These are phyloP conservation scores for Myiozetetes cayanensis DNA, from an alignment of 2,113 vertebrate genomes.

Conservation along the genomic window DNA sequence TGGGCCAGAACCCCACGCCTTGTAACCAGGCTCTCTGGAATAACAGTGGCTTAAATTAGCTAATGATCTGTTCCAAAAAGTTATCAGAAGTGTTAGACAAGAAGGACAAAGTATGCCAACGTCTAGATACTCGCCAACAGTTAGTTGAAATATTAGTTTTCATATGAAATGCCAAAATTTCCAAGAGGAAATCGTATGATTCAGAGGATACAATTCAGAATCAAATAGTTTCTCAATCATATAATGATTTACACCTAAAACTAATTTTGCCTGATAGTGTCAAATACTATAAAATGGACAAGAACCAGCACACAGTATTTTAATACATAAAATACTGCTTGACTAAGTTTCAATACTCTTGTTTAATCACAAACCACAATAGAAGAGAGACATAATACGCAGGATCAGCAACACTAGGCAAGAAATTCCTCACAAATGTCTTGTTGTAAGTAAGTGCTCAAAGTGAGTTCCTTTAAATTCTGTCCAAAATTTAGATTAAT, in stretches of 20 bases:
- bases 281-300: conserved; percentile 20
- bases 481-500: conserved; percentile 5
- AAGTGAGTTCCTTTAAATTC: not conserved
- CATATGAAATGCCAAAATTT: conserved; percentile 28
- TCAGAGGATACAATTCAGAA: conserved; percentile 2
- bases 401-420: not conserved
- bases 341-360: conserved; percentile 20
- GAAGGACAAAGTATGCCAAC: conserved; percentile 21
- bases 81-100: not conserved
- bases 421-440: not conserved
- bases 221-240: not conserved
- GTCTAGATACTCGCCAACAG: conserved; percentile 29
- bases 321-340: conserved; percentile 46
- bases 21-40: not conserved
- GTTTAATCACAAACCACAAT: conserved; percentile 7
- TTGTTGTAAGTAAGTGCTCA: not conserved
- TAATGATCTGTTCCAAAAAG: not conserved
- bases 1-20: not conserved
- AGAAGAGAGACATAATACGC: not conserved
- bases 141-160: conserved; percentile 52
- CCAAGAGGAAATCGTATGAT: conserved; percentile 18
- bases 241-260: conserved; percentile 26
- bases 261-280: conserved; percentile 37
- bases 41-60: not conserved
- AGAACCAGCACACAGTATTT: conserved; percentile 18